Evolutionary conservation across 2,113 vertebrate genomes (phyloP), one percentile per base, ranked within the genome.

Genomic region (Toxotes jaculatrix): DNA sequence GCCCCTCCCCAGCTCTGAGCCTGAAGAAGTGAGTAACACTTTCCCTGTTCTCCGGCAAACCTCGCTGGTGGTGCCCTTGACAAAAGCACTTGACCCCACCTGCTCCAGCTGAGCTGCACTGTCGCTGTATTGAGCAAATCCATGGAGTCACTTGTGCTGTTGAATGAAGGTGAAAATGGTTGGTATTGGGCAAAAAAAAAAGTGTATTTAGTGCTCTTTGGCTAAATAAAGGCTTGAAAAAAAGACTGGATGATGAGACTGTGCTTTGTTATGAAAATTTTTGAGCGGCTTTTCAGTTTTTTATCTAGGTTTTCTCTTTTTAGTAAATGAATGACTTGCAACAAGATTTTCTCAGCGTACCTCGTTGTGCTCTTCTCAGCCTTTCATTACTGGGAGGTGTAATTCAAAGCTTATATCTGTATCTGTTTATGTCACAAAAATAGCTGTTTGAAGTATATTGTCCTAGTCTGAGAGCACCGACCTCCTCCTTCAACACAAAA

Each of bases 61-160:
- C 80, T 79, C 80, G 45, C 43, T 34, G 63, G 81, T 67, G 57
- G 43, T 71, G 87, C 77, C 85, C 79, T 85, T 88, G 75, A 89
- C 77, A 79, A 51, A 88, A 84, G 77, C 89, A 83, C 83, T 90
- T 88, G 88, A 80, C 87, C 82, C 85, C 80, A 74, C 72, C 74
- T 69, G 69, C 74, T 89, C 81, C 87, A 74, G 80, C 88, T 77
- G 83, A 77, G 76, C 83, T 32, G 61, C 47, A 53, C 74, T 83
- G 73, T 67, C 49, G 70, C 75, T 82, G 68, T 72, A 79, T 65
- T 6, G 72, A 83, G 74, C 75, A 76, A 62, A 76, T 87, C 80
- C 53, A 84, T 13, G 72, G 51, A 83, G 84, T 87, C 81, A 69
- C 77, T 89, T 87, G 89, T 72, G 77, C 75, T 77, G 87, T 77